Evolutionary conservation across 1,140 invertebrate genomes (phyloP).

Genomic region (Nixonia krombeini): DNA sequence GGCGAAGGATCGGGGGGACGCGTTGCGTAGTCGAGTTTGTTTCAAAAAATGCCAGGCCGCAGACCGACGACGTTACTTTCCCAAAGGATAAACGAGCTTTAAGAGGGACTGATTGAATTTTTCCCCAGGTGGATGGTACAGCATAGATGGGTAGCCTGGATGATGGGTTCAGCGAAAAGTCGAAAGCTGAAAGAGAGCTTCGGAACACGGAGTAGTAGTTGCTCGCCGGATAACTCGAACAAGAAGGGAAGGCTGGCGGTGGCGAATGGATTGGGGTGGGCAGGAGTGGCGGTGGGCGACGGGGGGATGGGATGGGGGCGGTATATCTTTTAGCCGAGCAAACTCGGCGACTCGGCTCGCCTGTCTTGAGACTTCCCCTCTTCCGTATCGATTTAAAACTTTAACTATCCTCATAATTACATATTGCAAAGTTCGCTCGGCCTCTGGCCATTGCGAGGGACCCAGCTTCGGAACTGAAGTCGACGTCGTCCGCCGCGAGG

Average conservation of each 20-base stretch:
- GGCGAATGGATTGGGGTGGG: no score
- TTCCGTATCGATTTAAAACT: constrained; percentile 65
- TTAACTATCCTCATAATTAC: constrained; percentile 67
- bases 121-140: constrained; percentile 33
- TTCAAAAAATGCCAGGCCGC: no score
- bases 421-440: constrained; percentile 63
- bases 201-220: constrained; percentile 12
- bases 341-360: constrained; percentile 39
- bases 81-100: constrained; percentile 31
- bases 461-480: constrained; percentile 44
- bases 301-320: constrained; percentile 9
- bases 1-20: no score
- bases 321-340: constrained; percentile 40
- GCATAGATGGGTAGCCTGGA: constrained; percentile 35
- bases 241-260: constrained; percentile 16
- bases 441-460: constrained; percentile 47
- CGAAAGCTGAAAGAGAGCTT: constrained; percentile 14
- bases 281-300: no score
- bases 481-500: constrained; percentile 37
- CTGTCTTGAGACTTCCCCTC: constrained; percentile 42
- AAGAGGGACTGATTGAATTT: constrained; percentile 49
- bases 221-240: constrained; percentile 14
- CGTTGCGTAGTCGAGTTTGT: no score
- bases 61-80: neutral
- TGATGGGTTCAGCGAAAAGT: constrained; percentile 32